Evolutionary conservation across 2,888 invertebrate species (phyloP), one percentile per base, ranked within the genome.

Genomic region (Cheilosia vulpina): DNA sequence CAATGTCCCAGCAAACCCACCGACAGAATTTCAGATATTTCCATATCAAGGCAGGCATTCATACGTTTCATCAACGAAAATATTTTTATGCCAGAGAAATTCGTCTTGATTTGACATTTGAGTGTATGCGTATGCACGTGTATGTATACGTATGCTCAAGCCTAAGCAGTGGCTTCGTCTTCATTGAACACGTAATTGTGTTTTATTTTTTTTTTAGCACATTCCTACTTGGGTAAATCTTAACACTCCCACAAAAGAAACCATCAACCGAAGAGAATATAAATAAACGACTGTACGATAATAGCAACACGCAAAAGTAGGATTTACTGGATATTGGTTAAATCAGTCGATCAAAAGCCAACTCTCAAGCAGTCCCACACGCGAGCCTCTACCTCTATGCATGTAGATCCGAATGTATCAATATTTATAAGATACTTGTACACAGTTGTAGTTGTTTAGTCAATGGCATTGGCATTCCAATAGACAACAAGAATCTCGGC

Each of bases 391-490:
- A 55, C 27, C 17, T 19, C 9, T 9, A 6, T 9, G 19, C 9
- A 47, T 17, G 15, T 53, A 24, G 38, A 57, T 58, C 31, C 17
- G 11, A 21, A 45, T 47, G 45, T 47, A 69, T 47, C n/a, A 47
- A 69, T 69, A 57, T 52, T 65, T 21, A 65, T 65, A 38, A 43
- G 53, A 41, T 43, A 47, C 19, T 43, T 24, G 41, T 24, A 13
- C 60, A 58, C 52, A 50, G 41, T 60, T 41, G 41, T 50, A 47
- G 57, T 57, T 69, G 43, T 50, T 71, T 24, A 60, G 50, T 60
- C 41, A 60, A 41, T 72, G 60, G 60, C 71, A 60, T 72, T 72
- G 71, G 52, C 52, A 72, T 72, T 60, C 52, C 41, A 72, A 19
- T 24, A 41, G 15, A 52, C 50, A 65, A 65, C 47, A 45, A 15